Evolutionary conservation across 2,797 vertebrate genomes (phyloP).

Genomic region (Silurus aristotelis): DNA sequence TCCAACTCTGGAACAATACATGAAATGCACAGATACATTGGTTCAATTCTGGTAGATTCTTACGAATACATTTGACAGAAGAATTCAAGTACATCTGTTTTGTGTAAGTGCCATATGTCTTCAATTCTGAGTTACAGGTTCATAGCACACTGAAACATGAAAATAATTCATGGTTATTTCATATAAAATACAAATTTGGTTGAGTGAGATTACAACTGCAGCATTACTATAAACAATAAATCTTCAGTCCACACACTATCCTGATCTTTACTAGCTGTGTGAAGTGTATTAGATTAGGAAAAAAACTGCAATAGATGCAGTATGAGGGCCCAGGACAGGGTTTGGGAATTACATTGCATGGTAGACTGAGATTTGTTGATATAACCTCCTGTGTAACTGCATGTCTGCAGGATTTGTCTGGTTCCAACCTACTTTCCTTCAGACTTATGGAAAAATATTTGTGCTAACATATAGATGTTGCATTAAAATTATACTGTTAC

Average conservation of each 20-base stretch:
- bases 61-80: background rate
- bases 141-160: background rate
- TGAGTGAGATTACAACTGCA: background rate
- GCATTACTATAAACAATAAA: background rate
- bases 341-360: background rate
- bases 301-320: background rate
- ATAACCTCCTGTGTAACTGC: background rate
- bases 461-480: background rate
- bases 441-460: conserved; percentile 25
- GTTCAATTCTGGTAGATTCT: background rate
- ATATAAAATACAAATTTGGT: background rate
- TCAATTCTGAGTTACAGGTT: background rate
- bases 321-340: background rate
- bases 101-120: background rate
- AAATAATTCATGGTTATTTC: background rate
- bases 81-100: background rate
- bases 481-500: background rate
- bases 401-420: conserved; percentile 5
- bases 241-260: background rate
- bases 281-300: background rate
- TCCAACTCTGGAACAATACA: background rate
- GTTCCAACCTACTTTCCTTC: background rate
- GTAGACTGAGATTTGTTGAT: background rate
- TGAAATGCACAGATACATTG: background rate
- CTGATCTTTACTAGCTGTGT: background rate